These are phyloP conservation scores for Sycophaga agraensis DNA, from an alignment of 1,140 invertebrate species.

Conservation along the genomic window DNA sequence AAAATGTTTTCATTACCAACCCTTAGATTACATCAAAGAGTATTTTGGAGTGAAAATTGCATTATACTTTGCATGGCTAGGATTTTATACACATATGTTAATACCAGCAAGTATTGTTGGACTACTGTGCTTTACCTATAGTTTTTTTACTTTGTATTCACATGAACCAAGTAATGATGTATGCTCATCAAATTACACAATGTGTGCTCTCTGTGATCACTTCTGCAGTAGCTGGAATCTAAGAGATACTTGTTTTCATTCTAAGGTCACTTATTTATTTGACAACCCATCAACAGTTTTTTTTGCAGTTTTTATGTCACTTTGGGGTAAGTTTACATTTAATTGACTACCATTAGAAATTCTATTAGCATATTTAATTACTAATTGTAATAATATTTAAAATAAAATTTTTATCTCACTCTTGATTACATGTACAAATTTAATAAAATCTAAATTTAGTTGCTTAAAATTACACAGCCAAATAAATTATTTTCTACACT, in stretches of 20 bases:
- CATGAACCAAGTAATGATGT: slow-evolving; percentile 82
- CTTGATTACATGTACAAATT: background rate
- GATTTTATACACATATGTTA: slow-evolving; percentile 93
- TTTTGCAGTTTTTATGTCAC: slow-evolving; percentile 94
- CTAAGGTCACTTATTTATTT: slow-evolving; percentile 86
- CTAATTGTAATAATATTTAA: too few species aligned
- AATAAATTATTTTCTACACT: background rate
- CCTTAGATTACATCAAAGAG: slow-evolving; percentile 82
- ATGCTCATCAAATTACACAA: slow-evolving; percentile 68
- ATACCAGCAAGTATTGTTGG: slow-evolving; percentile 85
- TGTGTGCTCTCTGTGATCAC: slow-evolving; percentile 85
- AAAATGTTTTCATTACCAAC: slow-evolving; percentile 84
- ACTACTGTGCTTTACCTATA: slow-evolving; percentile 79
- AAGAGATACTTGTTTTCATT: slow-evolving; percentile 79
- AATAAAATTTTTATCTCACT: too few species aligned
- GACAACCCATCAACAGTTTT: slow-evolving; percentile 92
- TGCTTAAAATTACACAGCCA: too few species aligned
- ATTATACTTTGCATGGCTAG: slow-evolving; percentile 95
- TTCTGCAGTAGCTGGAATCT: slow-evolving; percentile 87
- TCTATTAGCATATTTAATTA: too few species aligned
- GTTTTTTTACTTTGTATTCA: slow-evolving; percentile 69
- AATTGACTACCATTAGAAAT: too few species aligned
- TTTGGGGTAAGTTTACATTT: slow-evolving; percentile 74
- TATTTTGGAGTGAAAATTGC: slow-evolving; percentile 95
- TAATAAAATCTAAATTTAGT: background rate